These are phyloP conservation scores for Nephrotoma flavescens DNA, from an alignment of 2,888 invertebrate genomes.

Conservation along the genomic window DNA sequence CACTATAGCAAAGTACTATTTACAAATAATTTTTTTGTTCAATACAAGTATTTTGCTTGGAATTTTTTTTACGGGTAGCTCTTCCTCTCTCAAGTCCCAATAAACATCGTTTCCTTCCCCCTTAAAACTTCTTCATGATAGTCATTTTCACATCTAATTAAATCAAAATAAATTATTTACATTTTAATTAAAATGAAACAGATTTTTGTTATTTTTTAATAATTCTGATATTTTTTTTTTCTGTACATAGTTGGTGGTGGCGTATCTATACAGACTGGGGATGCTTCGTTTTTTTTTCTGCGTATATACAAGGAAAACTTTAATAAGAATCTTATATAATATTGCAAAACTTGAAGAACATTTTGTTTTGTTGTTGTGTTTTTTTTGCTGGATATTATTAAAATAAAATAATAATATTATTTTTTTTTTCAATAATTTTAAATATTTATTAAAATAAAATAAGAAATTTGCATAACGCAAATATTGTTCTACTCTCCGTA, in stretches of 20 bases:
- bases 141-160: not conserved
- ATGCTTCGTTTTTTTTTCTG: not conserved
- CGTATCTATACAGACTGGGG: not conserved
- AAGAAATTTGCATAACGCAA: not conserved
- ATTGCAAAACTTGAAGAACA: not conserved
- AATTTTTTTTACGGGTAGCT: too few relatives aligned
- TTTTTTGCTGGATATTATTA: not conserved
- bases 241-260: not conserved
- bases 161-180: not conserved
- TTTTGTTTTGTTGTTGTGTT: not conserved
- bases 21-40: too few relatives aligned
- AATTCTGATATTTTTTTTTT: not conserved
- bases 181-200: not conserved
- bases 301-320: not conserved
- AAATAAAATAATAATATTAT: not conserved
- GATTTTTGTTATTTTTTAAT: too few relatives aligned
- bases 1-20: too few relatives aligned
- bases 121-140: not conserved
- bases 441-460: not conserved
- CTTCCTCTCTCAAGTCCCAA: too few relatives aligned
- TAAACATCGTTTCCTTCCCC: not conserved
- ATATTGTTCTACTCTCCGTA: not conserved
- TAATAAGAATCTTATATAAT: not conserved
- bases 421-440: not conserved
- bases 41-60: too few relatives aligned